Evolutionary conservation across 1,140 invertebrate genomes (phyloP), one percentile per base, ranked within the genome.

Genomic region (Tetragonula clypearis): DNA sequence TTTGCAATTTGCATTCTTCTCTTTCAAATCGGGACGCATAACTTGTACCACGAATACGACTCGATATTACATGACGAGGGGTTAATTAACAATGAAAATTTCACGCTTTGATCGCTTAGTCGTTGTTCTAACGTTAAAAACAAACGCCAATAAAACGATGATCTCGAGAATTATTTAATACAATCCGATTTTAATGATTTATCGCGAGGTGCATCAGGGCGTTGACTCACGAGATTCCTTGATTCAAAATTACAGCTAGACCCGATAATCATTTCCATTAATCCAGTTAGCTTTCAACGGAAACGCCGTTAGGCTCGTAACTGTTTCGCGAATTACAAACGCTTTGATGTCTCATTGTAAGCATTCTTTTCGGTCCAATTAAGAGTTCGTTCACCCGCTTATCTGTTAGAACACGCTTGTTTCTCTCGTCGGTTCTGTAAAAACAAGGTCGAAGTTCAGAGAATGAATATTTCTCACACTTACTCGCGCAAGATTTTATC

Each of bases 201-300:
- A 53, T 69, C 56, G 75, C 82, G 77, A 78, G 79, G 65, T 66
- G 85, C 84, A 88, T 76, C 88, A 55, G 84, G 79, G 76, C 82
- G 82, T 84, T 72, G 56, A 79, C 79, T 83, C 72, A 84, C 83
- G 88, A 88, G 88, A 89, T 88, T 86, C 75, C 69, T 74, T 35
- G 86, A 81, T 80, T 84, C 76, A 72, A 68, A 79, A 74, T 75
- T 65, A n/a, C 76, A 74, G 69, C 84, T 49, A 30, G 83, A 35
- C 53, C 56, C 71, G 84, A 79, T 79, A 82, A 56, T 72, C 79
- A 6, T 41, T 88, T 88, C 79, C 72, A 62, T 85, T 78, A 84
- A 86, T 82, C 69, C 68, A 53, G 17, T 26, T 78, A n/a, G 49
- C n/a, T 65, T 30, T 30, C 12, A n/a, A 71, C 11, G 26, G 82